Percentiles rank a stretch among this genome's conserved stretches.
Conservation (phyloP, 2,797 vertebrate genomes). For the Gymnoscopelus braueri region DNA sequence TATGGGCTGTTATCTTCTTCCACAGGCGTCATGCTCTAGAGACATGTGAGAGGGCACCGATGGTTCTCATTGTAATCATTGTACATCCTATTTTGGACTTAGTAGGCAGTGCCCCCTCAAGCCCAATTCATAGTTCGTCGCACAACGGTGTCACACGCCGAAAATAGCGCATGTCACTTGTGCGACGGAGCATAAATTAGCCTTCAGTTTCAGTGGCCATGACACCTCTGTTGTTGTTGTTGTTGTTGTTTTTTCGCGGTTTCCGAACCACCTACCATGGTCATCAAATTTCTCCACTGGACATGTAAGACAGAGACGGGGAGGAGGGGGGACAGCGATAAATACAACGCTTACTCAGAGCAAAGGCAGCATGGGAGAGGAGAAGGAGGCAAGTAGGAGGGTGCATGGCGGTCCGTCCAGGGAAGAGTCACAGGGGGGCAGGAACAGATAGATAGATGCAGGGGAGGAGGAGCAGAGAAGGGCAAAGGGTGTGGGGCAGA, state of each 20-base stretch:
- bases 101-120: constrained; percentile 1
- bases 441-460: constrained; percentile 19
- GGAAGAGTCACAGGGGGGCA: constrained; percentile 32
- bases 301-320: constrained; percentile 76
- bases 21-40: constrained; percentile 26
- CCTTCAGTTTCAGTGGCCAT: constrained; percentile 50
- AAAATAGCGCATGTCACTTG: no score
- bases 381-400: constrained; percentile 56
- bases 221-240: constrained; percentile 13
- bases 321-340: constrained; percentile 40
- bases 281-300: constrained; percentile 95
- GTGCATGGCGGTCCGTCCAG: constrained; percentile 45
- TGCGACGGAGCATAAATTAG: no score
- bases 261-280: constrained; percentile 91
- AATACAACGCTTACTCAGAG: constrained; percentile 67
- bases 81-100: background rate
- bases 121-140: background rate
- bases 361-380: constrained; percentile 58
- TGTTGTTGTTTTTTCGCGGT: background rate
- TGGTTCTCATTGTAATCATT: constrained; percentile 24
- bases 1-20: background rate
- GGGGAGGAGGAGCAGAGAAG: constrained; percentile 20
- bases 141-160: no score
- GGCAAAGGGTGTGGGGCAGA: background rate
- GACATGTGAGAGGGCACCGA: constrained; percentile 7